Base-by-base conservation (phyloP, 1,140 invertebrate species). In the Drosophila arizonae region DNA sequence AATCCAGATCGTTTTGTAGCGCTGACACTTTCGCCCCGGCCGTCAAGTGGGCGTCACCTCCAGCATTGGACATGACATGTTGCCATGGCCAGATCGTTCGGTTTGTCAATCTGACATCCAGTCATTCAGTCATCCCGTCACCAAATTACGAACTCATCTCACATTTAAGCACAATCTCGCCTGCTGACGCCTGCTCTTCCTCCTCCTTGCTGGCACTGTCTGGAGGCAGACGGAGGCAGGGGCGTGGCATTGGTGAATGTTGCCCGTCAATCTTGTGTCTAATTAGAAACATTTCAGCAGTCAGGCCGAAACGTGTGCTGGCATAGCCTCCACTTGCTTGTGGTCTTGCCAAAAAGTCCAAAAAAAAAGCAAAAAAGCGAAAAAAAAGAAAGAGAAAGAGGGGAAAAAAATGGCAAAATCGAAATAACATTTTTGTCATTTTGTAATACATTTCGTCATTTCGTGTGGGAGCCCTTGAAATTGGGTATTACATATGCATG, bases 261-360 rank as follows among this genome's bases (percentile, higher is more conserved):
- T 67, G 57, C 48, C 72, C 67, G 77, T 79, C 77, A 80, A 79
- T 80, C 77, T 76, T 50, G 43, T 79, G 77, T 80, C 77, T 80
- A 80, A 80, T 80, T 80, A 80, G 77, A 80, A 79, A 80, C 58
- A 79, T 79, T 63, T 71, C 54, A 67, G 50, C 57, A 72, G 58
- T 67, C 33, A 48, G 52, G 41, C 54, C 65, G 36, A 57, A 67
- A 57, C 43, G 51, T 72, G 56, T 67, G 57, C 57, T 46, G 46
- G 21, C 41, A 45, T 36, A 66, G 55, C 41, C 43, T 28, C 43
- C 13, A 60, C 24, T 48, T 39, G 69, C 54, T 72, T 72, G 63
- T 60, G 10, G 33, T 33, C 30, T 72, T 72, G 70, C 70, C 70
- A 67, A 68, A 51, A 66, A 66, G 43, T 72, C 55, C 48, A 67